phyloP scores from a whole-genome alignment of 2,888 invertebrate genomes.

The Caenorhabditis virilis region DNA sequence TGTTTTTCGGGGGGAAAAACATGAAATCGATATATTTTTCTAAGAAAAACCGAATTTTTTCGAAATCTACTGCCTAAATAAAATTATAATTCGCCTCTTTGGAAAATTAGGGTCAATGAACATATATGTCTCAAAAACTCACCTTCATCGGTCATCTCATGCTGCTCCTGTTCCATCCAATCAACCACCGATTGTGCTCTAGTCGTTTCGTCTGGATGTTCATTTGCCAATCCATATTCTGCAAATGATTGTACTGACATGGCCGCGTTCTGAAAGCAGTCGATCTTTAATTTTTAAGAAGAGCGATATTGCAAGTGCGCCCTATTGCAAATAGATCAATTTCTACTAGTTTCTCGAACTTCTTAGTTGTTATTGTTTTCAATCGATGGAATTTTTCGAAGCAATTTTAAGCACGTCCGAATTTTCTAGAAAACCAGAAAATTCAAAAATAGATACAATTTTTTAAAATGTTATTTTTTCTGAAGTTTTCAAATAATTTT shows the following conservation, averaged over 20 bases:
- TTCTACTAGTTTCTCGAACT: too few species aligned
- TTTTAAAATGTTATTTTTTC: slow-evolving; percentile 2
- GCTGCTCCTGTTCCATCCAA: slow-evolving; percentile 18
- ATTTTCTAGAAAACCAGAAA: slow-evolving; percentile 16
- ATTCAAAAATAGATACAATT: slow-evolving; percentile 1
- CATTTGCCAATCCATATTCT: slow-evolving; percentile 25
- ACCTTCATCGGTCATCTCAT: not conserved
- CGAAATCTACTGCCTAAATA: too few species aligned
- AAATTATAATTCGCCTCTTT: too few species aligned
- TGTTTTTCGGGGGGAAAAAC: not conserved
- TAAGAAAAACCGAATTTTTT: too few species aligned
- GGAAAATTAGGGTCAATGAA: not conserved
- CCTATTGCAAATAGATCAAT: too few species aligned
- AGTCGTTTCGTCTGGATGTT: slow-evolving; percentile 5
- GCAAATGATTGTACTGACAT: slow-evolving; percentile 39
- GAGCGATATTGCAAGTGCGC: too few species aligned
- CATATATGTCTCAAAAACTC: not conserved
- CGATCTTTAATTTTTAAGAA: too few species aligned
- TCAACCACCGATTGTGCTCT: slow-evolving; percentile 34
- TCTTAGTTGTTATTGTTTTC: too few species aligned
- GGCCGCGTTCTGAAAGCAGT: slow-evolving; percentile 10
- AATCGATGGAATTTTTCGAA: too few species aligned
- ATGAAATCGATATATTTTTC: too few species aligned
- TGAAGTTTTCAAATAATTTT: not conserved
- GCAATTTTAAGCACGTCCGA: too few species aligned